phyloP scores from a whole-genome alignment of 2,113 vertebrate genomes.

The Abramis brama region DNA sequence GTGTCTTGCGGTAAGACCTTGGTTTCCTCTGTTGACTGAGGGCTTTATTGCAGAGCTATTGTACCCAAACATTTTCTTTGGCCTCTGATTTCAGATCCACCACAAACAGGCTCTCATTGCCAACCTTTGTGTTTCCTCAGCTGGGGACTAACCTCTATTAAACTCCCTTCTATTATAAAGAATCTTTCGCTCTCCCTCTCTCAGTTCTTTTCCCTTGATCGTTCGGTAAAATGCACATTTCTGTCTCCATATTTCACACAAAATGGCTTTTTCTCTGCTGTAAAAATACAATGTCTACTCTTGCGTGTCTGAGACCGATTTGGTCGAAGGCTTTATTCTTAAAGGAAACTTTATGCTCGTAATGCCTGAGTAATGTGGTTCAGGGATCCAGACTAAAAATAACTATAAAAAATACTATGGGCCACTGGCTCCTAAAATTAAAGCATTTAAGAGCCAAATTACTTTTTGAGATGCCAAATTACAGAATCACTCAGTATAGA shows the following conservation, averaged over 20 bases:
- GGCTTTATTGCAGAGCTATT: conserved; percentile 64
- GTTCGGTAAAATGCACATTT: conserved; percentile 9
- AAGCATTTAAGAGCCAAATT: neutral
- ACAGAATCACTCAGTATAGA: neutral
- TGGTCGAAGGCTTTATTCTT: conserved; percentile 6
- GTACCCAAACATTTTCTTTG: conserved; percentile 74
- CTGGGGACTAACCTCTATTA: conserved; percentile 73
- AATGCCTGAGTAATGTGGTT: conserved; percentile 6
- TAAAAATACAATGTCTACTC: conserved; percentile 23
- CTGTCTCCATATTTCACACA: conserved; percentile 1
- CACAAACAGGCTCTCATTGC: conserved; percentile 56
- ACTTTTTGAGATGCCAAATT: conserved; percentile 4
- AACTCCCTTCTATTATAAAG: conserved; percentile 48
- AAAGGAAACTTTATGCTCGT: conserved; percentile 10
- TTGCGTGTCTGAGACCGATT: neutral
- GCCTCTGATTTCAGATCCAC: conserved; percentile 63
- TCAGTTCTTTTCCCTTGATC: conserved; percentile 35
- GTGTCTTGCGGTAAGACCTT: conserved; percentile 60
- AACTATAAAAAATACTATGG: neutral
- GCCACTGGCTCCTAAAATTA: neutral
- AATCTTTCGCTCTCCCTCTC: conserved; percentile 18
- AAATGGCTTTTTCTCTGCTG: conserved; percentile 22
- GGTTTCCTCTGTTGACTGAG: conserved; percentile 67
- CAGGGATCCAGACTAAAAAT: conserved; percentile 12
- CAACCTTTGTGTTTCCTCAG: conserved; percentile 72